phyloP scores from a whole-genome alignment of 2,797 vertebrate genomes.

The Monodelphis domestica region DNA sequence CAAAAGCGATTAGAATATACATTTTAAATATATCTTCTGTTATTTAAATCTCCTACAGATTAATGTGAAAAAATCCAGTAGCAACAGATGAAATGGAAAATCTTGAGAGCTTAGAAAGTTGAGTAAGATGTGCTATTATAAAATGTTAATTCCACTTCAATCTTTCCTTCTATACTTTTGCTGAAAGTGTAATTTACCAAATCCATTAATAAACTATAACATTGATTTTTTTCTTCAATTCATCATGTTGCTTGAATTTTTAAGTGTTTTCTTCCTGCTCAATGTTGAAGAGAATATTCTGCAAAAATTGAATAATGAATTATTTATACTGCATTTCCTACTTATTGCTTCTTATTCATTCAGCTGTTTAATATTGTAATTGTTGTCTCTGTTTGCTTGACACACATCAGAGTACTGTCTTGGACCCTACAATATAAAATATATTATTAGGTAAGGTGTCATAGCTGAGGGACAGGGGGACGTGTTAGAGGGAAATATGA shows the following conservation, averaged over 20 bases:
- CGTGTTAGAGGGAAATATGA: background rate
- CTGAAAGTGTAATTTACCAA: constrained; percentile 47
- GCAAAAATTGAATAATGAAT: constrained; percentile 33
- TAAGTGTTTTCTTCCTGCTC: constrained; percentile 23
- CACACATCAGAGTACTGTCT: constrained; percentile 18
- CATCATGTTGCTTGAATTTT: constrained; percentile 35
- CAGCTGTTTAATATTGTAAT: constrained; percentile 27
- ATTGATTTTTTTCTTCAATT: constrained; percentile 48
- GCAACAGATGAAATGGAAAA: constrained; percentile 34
- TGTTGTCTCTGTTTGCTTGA: background rate
- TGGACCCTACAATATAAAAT: constrained; percentile 10
- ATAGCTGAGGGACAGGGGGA: background rate
- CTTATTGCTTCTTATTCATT: constrained; percentile 55
- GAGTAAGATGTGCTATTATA: constrained; percentile 44
- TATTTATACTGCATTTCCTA: constrained; percentile 7
- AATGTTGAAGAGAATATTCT: constrained; percentile 44
- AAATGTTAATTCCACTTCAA: constrained; percentile 51
- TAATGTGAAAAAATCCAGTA: constrained; percentile 32
- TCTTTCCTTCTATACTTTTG: constrained; percentile 33
- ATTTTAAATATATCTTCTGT: constrained; percentile 42
- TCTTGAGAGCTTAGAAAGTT: constrained; percentile 10
- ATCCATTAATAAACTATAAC: constrained; percentile 49
- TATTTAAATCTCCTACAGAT: background rate
- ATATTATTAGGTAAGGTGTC: constrained; percentile 18
- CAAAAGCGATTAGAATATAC: background rate